Evolutionary conservation across 2,113 vertebrate species (phyloP).

Genomic region (Poeciliopsis retropinna): DNA sequence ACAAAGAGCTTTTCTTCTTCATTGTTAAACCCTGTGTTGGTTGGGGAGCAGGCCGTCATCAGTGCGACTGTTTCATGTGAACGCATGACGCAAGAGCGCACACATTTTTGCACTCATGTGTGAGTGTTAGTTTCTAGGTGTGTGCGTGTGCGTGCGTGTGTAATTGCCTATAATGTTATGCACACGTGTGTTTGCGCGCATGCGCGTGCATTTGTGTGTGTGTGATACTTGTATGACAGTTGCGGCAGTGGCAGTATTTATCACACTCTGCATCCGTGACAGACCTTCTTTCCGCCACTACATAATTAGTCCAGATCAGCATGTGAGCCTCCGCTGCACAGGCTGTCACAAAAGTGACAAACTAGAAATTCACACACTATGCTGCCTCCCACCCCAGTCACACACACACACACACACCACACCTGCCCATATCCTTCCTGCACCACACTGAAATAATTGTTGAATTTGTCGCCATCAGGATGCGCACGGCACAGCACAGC

Average conservation of each 20-base stretch:
- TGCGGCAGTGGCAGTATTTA: conserved; percentile 81
- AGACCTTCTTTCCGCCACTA: conserved; percentile 81
- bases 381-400: conserved; percentile 43
- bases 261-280: conserved; percentile 82
- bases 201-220: conserved; percentile 52
- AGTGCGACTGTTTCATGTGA: conserved; percentile 56
- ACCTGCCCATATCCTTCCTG: conserved; percentile 78
- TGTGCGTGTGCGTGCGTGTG: conserved; percentile 27
- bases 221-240: conserved; percentile 81
- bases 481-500: conserved; percentile 56
- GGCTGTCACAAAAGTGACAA: conserved; percentile 85
- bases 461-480: conserved; percentile 80
- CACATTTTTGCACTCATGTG: conserved; percentile 47
- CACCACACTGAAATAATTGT: conserved; percentile 79
- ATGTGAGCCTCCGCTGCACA: conserved; percentile 81
- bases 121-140: conserved; percentile 29
- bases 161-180: conserved; percentile 52
- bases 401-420: conserved; percentile 24
- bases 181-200: conserved; percentile 26
- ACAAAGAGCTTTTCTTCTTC: conserved; percentile 77
- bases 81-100: conserved; percentile 42
- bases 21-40: conserved; percentile 73
- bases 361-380: conserved; percentile 80
- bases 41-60: conserved; percentile 62
- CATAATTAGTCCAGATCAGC: conserved; percentile 86